Conservation (phyloP, 37 sponge, comb jelly and placozoan species). For the Chondrosia reniformis region DNA sequence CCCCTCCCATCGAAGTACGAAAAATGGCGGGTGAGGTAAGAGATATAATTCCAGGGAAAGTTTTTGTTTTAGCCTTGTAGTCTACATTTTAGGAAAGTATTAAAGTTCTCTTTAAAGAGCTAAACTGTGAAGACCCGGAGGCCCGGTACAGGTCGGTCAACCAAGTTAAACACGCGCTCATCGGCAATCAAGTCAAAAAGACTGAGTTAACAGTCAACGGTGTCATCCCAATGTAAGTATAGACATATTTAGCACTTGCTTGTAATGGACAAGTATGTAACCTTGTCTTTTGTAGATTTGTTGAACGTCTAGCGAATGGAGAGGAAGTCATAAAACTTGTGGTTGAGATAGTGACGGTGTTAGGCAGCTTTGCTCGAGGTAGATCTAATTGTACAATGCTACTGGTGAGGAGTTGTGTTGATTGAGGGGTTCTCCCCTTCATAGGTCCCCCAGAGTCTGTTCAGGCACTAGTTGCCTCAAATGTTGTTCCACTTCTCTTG, state of each 20-base stretch:
- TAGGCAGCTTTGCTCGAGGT: constrained; percentile 21
- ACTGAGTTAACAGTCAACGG: background rate
- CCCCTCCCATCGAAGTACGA: too few species aligned
- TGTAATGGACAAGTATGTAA: background rate
- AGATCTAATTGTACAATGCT: too few species aligned
- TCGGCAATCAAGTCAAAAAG: constrained; percentile 20
- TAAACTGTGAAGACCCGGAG: too few species aligned
- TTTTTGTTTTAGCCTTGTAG: too few species aligned
- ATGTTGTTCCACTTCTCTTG: constrained; percentile 6
- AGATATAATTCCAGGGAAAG: too few species aligned
- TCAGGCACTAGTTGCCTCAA: constrained; percentile 5
- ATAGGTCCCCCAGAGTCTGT: constrained; percentile 12
- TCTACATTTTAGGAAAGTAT: too few species aligned
- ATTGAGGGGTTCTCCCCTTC: background rate
- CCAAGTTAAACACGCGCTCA: background rate
- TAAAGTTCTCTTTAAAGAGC: too few species aligned
- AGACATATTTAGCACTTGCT: background rate
- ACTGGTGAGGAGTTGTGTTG: too few species aligned
- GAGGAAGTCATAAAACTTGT: background rate
- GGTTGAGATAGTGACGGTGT: constrained; percentile 1
- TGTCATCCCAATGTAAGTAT: background rate
- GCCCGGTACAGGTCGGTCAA: background rate
- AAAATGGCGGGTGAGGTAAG: too few species aligned
- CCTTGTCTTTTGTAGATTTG: background rate
- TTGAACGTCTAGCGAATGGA: background rate